Evolutionary conservation across 2,888 invertebrate species (phyloP).

Genomic region (Cosmorhoe ocellata): DNA sequence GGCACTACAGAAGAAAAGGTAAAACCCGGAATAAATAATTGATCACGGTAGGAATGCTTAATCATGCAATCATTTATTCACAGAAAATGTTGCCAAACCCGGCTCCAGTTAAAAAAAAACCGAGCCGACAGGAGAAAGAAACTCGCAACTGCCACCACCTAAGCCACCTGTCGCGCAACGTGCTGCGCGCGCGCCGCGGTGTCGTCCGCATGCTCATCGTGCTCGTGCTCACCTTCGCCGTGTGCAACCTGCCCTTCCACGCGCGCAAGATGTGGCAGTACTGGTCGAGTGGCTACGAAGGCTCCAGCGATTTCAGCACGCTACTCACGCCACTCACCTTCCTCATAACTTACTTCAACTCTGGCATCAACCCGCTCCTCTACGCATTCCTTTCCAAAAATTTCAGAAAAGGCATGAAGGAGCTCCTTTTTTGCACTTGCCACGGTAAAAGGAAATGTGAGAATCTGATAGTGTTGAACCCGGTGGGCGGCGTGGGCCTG

Average conservation of each 20-base stretch:
- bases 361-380: conserved; percentile 93
- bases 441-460: conserved; percentile 67
- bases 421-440: conserved; percentile 86
- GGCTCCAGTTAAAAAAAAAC: conserved; percentile 56
- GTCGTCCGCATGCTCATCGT: conserved; percentile 95
- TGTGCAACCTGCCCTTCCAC: conserved; percentile 95
- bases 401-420: conserved; percentile 92
- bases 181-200: conserved; percentile 89
- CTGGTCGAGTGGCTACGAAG: conserved; percentile 87
- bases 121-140: conserved; percentile 58
- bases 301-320: conserved; percentile 88
- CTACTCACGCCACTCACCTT: conserved; percentile 93
- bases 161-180: conserved; percentile 88
- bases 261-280: conserved; percentile 94
- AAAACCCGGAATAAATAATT: too few relatives aligned
- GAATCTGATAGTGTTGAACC: conserved; percentile 70
- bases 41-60: too few relatives aligned
- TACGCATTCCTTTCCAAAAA: conserved; percentile 93
- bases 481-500: conserved; percentile 67
- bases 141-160: conserved; percentile 83
- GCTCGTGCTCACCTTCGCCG: conserved; percentile 93
- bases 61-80: too few relatives aligned
- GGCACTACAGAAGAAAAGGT: conserved; percentile 67
- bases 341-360: conserved; percentile 94
- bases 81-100: conserved; percentile 42